These are phyloP conservation scores for Aporophyla lueneburgensis DNA, from an alignment of 2,888 invertebrate species.

Conservation along the genomic window DNA sequence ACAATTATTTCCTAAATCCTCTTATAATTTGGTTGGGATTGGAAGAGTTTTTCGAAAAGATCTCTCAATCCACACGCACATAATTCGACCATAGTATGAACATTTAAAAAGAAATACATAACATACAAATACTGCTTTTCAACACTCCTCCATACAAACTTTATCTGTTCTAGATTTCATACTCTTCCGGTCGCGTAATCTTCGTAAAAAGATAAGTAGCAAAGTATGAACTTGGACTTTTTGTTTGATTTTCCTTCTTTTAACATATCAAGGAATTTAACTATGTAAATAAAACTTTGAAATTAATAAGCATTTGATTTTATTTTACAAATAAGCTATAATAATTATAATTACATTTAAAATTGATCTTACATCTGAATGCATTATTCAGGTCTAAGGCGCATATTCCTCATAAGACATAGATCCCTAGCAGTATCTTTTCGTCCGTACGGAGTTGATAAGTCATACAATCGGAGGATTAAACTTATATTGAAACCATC, in stretches of 20 bases:
- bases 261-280: background rate
- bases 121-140: too few relatives aligned
- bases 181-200: too few relatives aligned
- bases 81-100: too few relatives aligned
- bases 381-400: constrained; percentile 90
- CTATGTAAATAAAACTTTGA: constrained; percentile 21
- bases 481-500: constrained; percentile 94
- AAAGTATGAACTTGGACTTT: constrained; percentile 63
- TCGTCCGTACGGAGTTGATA: constrained; percentile 93
- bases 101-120: too few relatives aligned
- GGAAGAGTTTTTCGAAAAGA: too few relatives aligned
- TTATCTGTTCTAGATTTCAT: too few relatives aligned
- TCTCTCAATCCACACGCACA: too few relatives aligned
- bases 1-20: too few relatives aligned
- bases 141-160: too few relatives aligned
- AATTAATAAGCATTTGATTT: constrained; percentile 32
- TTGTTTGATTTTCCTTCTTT: constrained; percentile 63
- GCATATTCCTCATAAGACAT: constrained; percentile 96
- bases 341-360: constrained; percentile 13
- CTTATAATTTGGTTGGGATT: too few relatives aligned
- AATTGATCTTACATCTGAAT: constrained; percentile 25
- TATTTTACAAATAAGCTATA: constrained; percentile 47
- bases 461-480: constrained; percentile 95
- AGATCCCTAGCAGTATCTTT: constrained; percentile 96
- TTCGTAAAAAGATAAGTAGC: too few relatives aligned